phyloP scores from a whole-genome alignment of 2,797 vertebrate species.

The Echiichthys vipera region DNA sequence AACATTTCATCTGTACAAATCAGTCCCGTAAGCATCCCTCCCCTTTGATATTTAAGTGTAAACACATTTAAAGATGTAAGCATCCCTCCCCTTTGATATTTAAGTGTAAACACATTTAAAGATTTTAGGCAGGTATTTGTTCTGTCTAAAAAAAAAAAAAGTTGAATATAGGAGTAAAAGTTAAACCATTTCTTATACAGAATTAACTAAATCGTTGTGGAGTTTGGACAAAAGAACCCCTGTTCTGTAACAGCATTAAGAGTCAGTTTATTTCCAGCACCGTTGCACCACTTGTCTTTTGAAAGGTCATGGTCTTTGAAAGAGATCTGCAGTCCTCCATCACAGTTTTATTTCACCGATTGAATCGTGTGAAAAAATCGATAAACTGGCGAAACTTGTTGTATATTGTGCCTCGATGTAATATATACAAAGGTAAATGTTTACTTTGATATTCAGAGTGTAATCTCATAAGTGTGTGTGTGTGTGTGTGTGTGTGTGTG shows the following conservation, averaged over 20 bases:
- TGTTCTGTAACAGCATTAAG: constrained; percentile 20
- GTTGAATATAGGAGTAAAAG: background rate
- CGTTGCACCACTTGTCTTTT: constrained; percentile 34
- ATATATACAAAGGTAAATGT: constrained; percentile 39
- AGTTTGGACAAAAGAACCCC: background rate
- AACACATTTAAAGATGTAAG: background rate
- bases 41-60: background rate
- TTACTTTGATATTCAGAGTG: constrained; percentile 57
- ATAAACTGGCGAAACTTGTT: constrained; percentile 1
- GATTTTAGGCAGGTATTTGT: background rate
- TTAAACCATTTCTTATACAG: background rate
- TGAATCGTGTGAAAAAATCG: constrained; percentile 17
- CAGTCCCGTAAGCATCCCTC: background rate
- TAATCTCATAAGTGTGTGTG: constrained; percentile 40
- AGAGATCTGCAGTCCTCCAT: constrained; percentile 33
- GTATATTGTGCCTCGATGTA: constrained; percentile 4
- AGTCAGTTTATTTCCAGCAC: constrained; percentile 37
- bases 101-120: background rate
- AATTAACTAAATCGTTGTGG: background rate
- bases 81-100: background rate
- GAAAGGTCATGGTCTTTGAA: constrained; percentile 62
- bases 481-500: too few species aligned
- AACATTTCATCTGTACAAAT: constrained; percentile 1
- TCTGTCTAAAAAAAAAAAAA: background rate
- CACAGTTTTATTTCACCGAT: constrained; percentile 34